phyloP scores from a whole-genome alignment of 2,113 vertebrate species.

The Atrichornis clamosus region DNA sequence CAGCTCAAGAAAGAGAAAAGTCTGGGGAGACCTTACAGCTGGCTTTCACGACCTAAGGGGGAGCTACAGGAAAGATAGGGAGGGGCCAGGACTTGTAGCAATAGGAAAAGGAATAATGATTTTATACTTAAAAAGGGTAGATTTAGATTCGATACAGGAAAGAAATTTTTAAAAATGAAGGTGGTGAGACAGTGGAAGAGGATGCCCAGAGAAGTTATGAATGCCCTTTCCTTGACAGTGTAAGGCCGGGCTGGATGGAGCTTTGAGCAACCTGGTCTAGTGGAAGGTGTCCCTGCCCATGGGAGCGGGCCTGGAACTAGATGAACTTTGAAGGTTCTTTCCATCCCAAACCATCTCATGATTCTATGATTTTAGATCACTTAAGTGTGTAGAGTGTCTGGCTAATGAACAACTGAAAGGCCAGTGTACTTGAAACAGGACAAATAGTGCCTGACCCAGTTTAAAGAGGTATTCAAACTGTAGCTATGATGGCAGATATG shows the following conservation, averaged over 20 bases:
- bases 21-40: accelerated
- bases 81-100: not conserved
- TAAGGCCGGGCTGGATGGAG: not conserved
- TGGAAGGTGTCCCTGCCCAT: not conserved
- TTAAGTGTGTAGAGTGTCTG: not conserved
- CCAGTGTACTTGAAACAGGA: not conserved
- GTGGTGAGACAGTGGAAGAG: not conserved
- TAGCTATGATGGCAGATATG: not conserved
- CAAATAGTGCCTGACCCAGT: accelerated
- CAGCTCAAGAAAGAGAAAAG: not conserved
- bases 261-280: not conserved
- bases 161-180: not conserved
- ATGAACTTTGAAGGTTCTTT: not conserved
- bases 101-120: not conserved
- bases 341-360: not conserved
- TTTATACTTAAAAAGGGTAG: not conserved
- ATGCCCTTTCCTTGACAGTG: accelerated
- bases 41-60: not conserved
- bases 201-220: not conserved
- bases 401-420: not conserved
- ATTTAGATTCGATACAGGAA: not conserved
- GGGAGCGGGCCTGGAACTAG: not conserved
- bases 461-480: not conserved
- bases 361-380: not conserved
- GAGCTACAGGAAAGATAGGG: accelerated